Percentiles rank a stretch among this genome's conserved stretches.
phyloP scores from a whole-genome alignment of 2,797 vertebrate species.

The Morelia viridis region DNA sequence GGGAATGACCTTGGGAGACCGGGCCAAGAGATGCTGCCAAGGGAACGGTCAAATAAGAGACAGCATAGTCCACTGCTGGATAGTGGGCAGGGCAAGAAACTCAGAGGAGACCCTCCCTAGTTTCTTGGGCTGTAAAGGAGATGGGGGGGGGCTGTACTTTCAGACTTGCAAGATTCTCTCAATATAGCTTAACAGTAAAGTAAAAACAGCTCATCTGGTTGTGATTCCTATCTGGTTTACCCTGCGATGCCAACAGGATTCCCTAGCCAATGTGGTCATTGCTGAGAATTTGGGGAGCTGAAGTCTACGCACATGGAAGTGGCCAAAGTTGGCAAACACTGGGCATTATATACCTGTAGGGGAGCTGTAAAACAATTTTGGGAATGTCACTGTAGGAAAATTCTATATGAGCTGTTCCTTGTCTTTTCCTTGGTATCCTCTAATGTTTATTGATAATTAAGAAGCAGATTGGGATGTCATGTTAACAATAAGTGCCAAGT shows the following conservation, averaged over 20 bases:
- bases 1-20: neutral
- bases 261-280: neutral
- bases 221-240: too few relatives aligned
- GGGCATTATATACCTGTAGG: slow-evolving; percentile 55
- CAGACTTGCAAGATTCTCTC: too few relatives aligned
- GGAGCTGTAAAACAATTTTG: slow-evolving; percentile 61
- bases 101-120: neutral
- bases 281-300: neutral
- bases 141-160: too few relatives aligned
- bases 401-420: slow-evolving; percentile 53
- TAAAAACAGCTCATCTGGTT: too few relatives aligned
- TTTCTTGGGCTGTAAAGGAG: too few relatives aligned
- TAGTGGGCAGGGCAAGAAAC: neutral
- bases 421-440: slow-evolving; percentile 54
- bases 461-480: slow-evolving; percentile 66
- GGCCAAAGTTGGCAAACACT: slow-evolving; percentile 19
- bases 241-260: too few relatives aligned
- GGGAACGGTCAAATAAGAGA: neutral
- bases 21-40: neutral
- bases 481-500: slow-evolving; percentile 65
- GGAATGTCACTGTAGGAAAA: slow-evolving; percentile 64
- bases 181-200: too few relatives aligned
- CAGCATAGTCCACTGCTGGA: neutral
- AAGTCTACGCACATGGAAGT: neutral
- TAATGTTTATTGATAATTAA: slow-evolving; percentile 71